A percentile compares a stretch with the other conserved stretches of the same genome.
These are phyloP conservation scores for Spinus olivaceus DNA, from an alignment of 2,797 vertebrate species.

Conservation along the genomic window DNA sequence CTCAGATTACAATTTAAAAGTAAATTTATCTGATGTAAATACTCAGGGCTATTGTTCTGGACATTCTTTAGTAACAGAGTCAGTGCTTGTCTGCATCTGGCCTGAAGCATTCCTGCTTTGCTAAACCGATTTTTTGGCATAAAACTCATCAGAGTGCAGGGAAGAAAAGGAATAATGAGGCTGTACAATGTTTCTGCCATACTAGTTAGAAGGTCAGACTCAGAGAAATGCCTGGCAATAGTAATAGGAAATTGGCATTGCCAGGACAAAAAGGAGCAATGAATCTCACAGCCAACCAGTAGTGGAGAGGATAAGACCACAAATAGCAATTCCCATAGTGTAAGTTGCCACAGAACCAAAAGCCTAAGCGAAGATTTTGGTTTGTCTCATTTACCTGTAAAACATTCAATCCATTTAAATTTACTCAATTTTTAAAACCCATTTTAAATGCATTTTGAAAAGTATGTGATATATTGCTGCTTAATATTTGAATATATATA, in stretches of 20 bases:
- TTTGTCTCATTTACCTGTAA: neutral
- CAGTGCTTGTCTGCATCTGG: neutral
- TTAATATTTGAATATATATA: no score
- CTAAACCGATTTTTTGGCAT: neutral
- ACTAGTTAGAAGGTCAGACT: neutral
- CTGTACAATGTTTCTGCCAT: neutral
- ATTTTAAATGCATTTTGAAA: neutral
- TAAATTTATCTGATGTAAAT: neutral
- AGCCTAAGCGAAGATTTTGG: neutral
- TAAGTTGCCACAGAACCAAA: neutral
- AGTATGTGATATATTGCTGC: neutral
- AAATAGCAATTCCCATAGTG: neutral
- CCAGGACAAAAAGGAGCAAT: neutral
- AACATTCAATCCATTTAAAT: neutral
- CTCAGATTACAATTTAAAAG: neutral
- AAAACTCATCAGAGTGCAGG: neutral
- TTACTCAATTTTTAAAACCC: neutral
- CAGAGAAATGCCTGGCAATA: neutral
- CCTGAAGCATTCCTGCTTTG: neutral
- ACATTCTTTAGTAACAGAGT: neutral
- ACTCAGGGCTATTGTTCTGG: neutral
- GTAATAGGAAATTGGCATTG: neutral
- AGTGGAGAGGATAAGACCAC: neutral
- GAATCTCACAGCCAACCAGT: neutral
- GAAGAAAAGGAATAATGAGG: neutral